Percentiles rank a stretch among this genome's conserved stretches.
Evolutionary conservation across 2,888 invertebrate genomes (phyloP).

Genomic region (Caenorhabditis drosophilae): DNA sequence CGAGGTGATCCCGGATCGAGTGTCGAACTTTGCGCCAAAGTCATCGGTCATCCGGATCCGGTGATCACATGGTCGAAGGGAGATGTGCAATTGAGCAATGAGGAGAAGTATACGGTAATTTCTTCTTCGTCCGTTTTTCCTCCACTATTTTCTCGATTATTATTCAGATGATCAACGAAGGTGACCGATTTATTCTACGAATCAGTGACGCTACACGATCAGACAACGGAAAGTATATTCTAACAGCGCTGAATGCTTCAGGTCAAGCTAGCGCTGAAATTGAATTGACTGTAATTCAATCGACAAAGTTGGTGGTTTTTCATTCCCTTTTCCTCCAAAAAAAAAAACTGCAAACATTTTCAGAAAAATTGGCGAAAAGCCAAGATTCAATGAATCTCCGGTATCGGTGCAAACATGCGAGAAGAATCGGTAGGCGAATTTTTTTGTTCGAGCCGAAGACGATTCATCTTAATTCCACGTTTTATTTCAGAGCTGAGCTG

Average conservation of each 20-base stretch:
- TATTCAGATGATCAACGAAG: constrained; percentile 54
- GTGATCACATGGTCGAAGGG: constrained; percentile 57
- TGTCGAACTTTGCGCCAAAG: constrained; percentile 48
- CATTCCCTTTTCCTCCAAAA: not conserved
- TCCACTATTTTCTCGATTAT: too few species aligned
- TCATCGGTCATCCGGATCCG: constrained; percentile 59
- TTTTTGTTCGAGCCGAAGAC: not conserved
- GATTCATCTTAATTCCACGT: not conserved
- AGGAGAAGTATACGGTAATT: constrained; percentile 45
- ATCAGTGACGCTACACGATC: constrained; percentile 44
- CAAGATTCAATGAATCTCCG: constrained; percentile 57
- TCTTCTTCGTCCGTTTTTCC: not conserved
- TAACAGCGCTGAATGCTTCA: constrained; percentile 58
- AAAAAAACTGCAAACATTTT: too few species aligned
- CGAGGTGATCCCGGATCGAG: constrained; percentile 43
- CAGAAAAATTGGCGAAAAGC: constrained; percentile 42
- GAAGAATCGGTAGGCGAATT: constrained; percentile 28
- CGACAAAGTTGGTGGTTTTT: constrained; percentile 29
- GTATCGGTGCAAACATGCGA: constrained; percentile 55
- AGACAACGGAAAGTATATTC: constrained; percentile 56
- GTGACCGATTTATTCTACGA: constrained; percentile 55
- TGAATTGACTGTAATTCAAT: constrained; percentile 41
- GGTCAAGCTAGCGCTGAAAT: constrained; percentile 40
- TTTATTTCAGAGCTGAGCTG: constrained; percentile 49
- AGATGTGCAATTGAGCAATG: constrained; percentile 32